Conservation (phyloP, 2,888 invertebrate genomes). For the Gari tellinella region DNA sequence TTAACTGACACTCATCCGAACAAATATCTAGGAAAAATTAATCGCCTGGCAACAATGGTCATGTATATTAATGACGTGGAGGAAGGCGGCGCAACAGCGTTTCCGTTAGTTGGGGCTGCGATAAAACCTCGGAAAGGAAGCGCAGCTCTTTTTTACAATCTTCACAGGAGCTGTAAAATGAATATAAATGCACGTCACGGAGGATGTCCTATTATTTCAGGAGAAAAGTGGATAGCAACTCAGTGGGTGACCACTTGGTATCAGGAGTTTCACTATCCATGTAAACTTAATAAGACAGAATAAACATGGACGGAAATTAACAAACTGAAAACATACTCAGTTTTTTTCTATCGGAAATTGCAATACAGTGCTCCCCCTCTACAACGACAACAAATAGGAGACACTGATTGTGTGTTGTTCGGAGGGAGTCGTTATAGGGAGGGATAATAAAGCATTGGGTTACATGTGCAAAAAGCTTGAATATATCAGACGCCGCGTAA, state of each 20-base stretch:
- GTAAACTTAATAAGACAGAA: not conserved
- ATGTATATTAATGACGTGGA: constrained; percentile 6
- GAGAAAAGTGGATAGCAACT: constrained; percentile 20
- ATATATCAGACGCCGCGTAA: no score
- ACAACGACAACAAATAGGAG: no score
- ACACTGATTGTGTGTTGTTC: no score
- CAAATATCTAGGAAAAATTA: not conserved
- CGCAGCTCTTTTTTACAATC: constrained; percentile 9
- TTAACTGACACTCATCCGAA: not conserved
- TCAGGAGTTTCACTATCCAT: constrained; percentile 16
- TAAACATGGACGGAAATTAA: no score
- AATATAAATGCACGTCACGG: not conserved
- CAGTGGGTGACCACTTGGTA: constrained; percentile 6
- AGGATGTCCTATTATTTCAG: constrained; percentile 10
- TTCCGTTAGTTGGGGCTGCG: constrained; percentile 6
- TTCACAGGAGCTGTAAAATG: constrained; percentile 7
- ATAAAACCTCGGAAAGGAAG: constrained; percentile 9
- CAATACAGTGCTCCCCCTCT: no score
- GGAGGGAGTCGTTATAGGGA: no score
- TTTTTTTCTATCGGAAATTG: no score
- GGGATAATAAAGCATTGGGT: no score
- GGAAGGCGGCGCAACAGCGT: constrained; percentile 13
- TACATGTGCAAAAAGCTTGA: no score
- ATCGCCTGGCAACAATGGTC: constrained; percentile 3
- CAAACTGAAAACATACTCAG: no score